phyloP scores from a whole-genome alignment of 2,797 vertebrate genomes.

The Sebastes cheni region DNA sequence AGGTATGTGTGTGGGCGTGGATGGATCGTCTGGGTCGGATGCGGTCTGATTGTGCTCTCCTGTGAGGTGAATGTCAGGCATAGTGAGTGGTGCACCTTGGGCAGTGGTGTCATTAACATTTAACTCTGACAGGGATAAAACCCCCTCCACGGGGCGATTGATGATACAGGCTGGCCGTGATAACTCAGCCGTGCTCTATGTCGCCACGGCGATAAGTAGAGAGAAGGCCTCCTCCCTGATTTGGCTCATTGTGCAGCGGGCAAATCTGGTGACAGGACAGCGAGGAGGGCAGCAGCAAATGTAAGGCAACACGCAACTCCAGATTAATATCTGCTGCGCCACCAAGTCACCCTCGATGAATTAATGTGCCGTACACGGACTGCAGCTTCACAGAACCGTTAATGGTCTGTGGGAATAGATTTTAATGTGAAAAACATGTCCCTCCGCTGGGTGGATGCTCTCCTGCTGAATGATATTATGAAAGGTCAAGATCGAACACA shows the following conservation, averaged over 20 bases:
- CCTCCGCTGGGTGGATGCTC: not conserved
- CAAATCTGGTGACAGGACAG: constrained; percentile 8
- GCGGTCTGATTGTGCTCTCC: constrained; percentile 43
- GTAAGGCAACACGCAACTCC: not conserved
- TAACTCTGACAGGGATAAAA: constrained; percentile 52
- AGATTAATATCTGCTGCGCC: constrained; percentile 30
- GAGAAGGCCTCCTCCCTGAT: constrained; percentile 27
- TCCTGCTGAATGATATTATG: not conserved
- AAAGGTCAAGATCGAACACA: constrained; percentile 36
- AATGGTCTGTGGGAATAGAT: not conserved
- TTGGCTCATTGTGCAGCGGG: constrained; percentile 26
- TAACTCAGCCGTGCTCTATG: constrained; percentile 38
- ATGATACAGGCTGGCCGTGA: constrained; percentile 17
- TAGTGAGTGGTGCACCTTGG: constrained; percentile 46
- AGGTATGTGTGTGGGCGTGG: constrained; percentile 25
- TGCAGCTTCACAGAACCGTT: constrained; percentile 9
- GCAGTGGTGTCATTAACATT: constrained; percentile 62
- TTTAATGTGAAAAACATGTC: constrained; percentile 21
- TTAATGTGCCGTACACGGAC: not conserved
- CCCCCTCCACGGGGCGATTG: not conserved
- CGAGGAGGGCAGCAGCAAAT: not conserved
- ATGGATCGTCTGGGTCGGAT: constrained; percentile 43
- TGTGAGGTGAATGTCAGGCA: constrained; percentile 59
- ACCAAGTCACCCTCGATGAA: not conserved
- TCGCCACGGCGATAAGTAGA: not conserved